Evolutionary conservation across 1,140 invertebrate genomes (phyloP).

Genomic region (Trachelipus rathkii): DNA sequence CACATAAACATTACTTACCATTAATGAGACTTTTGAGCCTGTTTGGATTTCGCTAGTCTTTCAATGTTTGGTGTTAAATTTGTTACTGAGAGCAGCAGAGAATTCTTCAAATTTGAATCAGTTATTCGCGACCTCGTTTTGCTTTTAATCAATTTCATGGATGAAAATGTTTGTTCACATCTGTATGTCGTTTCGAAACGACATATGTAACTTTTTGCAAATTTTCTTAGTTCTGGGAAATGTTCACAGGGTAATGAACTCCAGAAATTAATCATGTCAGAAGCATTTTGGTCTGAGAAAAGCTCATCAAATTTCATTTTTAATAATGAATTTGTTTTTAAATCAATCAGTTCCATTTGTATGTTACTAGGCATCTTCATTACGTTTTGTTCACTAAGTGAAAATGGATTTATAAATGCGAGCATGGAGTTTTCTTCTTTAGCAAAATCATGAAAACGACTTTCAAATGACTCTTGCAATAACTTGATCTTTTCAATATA

Average conservation of each 20-base stretch:
- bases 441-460: conserved; percentile 24
- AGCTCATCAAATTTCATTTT: neutral
- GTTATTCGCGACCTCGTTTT: too few relatives aligned
- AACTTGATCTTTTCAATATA: conserved; percentile 18
- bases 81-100: too few relatives aligned
- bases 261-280: conserved; percentile 14
- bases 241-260: neutral
- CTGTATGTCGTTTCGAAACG: neutral
- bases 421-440: conserved; percentile 26
- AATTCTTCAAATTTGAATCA: too few relatives aligned
- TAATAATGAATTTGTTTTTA: conserved; percentile 21
- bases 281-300: neutral
- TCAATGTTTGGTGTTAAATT: too few relatives aligned
- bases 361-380: conserved; percentile 24
- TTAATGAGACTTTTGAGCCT: too few relatives aligned
- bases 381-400: too few relatives aligned
- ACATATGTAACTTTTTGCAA: neutral
- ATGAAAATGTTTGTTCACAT: too few relatives aligned
- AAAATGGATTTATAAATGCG: conserved; percentile 27
- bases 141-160: too few relatives aligned
- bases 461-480: conserved; percentile 20
- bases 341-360: conserved; percentile 30
- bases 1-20: too few relatives aligned
- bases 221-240: conserved; percentile 27
- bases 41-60: too few relatives aligned